phyloP scores from a whole-genome alignment of 2,888 invertebrate genomes.

The Pomacea canaliculata region DNA sequence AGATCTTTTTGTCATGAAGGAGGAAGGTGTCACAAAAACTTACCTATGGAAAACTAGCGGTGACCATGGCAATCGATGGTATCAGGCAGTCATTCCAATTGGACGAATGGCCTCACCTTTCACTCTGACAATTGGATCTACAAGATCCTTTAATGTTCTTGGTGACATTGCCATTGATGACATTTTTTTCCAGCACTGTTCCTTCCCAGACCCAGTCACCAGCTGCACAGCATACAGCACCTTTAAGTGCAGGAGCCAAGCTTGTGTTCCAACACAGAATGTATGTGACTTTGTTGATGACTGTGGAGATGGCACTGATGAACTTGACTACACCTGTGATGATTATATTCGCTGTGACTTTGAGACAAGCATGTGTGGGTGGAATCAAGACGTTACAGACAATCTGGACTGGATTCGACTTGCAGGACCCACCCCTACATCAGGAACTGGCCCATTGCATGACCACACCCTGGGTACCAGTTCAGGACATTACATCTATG shows the following conservation, averaged over 20 bases:
- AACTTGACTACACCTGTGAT: slow-evolving; percentile 38
- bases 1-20: slow-evolving; percentile 41
- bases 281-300: slow-evolving; percentile 64
- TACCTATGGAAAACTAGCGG: slow-evolving; percentile 45
- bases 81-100: slow-evolving; percentile 48
- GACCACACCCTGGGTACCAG: slow-evolving; percentile 61
- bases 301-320: slow-evolving; percentile 64
- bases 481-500: slow-evolving; percentile 56
- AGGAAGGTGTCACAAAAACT: slow-evolving; percentile 30
- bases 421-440: slow-evolving; percentile 51
- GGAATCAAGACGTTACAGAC: slow-evolving; percentile 55
- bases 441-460: slow-evolving; percentile 57
- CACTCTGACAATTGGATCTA: slow-evolving; percentile 45
- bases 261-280: slow-evolving; percentile 50
- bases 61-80: slow-evolving; percentile 55
- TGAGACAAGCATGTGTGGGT: slow-evolving; percentile 55
- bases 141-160: slow-evolving; percentile 42
- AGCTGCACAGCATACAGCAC: slow-evolving; percentile 37
- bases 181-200: slow-evolving; percentile 54
- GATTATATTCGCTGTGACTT: slow-evolving; percentile 51
- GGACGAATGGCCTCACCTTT: slow-evolving; percentile 50
- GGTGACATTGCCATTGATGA: slow-evolving; percentile 62
- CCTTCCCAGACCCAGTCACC: slow-evolving; percentile 37
- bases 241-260: slow-evolving; percentile 52
- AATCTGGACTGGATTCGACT: slow-evolving; percentile 64